Conservation (phyloP, 2,113 vertebrate genomes). For the Callospermophilus lateralis region DNA sequence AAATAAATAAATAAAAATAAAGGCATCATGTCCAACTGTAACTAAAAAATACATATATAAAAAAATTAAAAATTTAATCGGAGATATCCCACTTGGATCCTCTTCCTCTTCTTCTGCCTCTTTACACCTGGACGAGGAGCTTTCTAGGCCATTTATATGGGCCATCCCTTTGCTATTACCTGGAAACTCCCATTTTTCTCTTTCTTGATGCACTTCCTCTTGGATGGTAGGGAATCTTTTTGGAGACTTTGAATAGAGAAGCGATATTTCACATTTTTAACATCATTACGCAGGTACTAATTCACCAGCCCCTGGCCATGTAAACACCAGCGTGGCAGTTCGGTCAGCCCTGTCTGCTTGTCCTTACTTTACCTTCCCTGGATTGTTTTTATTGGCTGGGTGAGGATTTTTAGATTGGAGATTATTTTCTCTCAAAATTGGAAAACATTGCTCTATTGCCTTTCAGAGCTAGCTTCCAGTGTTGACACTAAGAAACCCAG, state of each 20-base stretch:
- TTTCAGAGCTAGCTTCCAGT: neutral
- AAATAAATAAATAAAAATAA: no score
- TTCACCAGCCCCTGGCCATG: neutral
- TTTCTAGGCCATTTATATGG: neutral
- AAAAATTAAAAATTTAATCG: no score
- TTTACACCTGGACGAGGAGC: neutral
- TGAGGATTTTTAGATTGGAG: constrained; percentile 18
- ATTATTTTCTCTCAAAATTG: neutral
- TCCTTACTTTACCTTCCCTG: neutral
- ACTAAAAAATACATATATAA: neutral
- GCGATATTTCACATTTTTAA: neutral
- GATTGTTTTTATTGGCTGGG: neutral
- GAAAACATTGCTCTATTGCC: neutral
- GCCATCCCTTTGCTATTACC: neutral
- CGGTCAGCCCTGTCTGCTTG: neutral
- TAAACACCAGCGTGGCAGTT: neutral
- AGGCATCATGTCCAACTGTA: no score
- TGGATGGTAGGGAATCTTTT: neutral
- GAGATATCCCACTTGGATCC: neutral
- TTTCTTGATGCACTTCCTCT: neutral
- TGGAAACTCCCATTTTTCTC: neutral
- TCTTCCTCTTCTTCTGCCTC: neutral
- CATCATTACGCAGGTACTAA: neutral
- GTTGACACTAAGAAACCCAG: neutral
- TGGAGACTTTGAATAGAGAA: neutral